Base-by-base conservation (phyloP, 2,113 vertebrate species). In the Clarias gariepinus region DNA sequence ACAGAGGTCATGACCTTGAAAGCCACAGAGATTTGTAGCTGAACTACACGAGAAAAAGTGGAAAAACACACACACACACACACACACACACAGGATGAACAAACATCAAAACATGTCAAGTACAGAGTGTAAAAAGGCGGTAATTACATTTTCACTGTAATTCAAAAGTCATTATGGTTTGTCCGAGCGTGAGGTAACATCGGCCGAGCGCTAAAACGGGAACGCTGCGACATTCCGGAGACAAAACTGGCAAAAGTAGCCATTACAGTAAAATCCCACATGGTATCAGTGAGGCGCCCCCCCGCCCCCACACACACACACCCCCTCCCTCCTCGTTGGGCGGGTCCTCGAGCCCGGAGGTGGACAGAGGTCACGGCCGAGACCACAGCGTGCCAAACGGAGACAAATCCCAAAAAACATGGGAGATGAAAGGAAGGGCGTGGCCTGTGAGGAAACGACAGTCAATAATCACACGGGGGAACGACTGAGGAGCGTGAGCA, bases 281-380 rank as follows among this genome's bases (percentile, higher is more conserved):
- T 93, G 93, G 94, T 93, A 93, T 93, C 91, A 47, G 47, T 47
- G 47, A 47, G 91, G 52, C n/a, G 61, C 28, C n/a, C 68, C 83
- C 66, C 8, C 21, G 1, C 3, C 73, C 16, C 89, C 88, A 55
- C 81, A 82, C 64, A n/a, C n/a, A n/a, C n/a, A n/a, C n/a, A n/a
- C 33, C 79, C 64, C 88, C 88, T 68, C 52, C 89, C 88, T 89
- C 87, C 86, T n/a, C 64, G 79, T 21, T n/a, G 92, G 93, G 91
- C 92, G 92, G 87, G 93, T 93, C 92, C 85, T 81, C 90, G 87
- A 89, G 92, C 90, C 89, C 84, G 87, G 89, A 92, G 92, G 93
- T 93, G 93, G 94, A 90, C 73, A 82, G 89, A 55, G 92, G 89
- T 30, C 71, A 52, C 80, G 30, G 73, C 58, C 36, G 28, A 53